Base-by-base conservation (phyloP, 2,113 vertebrate genomes). In the Macaca mulatta region DNA sequence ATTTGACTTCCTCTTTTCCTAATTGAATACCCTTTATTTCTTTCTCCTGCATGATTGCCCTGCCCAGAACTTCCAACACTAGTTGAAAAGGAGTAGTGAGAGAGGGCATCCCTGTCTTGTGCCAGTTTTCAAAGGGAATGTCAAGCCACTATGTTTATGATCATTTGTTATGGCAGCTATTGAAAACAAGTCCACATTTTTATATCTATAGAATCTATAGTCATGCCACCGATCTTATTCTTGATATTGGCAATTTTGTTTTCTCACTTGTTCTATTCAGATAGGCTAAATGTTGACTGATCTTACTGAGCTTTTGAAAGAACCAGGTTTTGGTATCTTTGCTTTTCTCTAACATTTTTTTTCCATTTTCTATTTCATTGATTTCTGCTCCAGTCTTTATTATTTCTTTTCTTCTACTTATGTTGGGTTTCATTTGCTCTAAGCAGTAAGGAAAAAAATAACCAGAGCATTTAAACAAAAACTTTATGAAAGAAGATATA, bases 351-450 rank as follows among this genome's bases (percentile, higher is more conserved):
- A 13, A 12, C 40, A 74, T 55, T 55, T 72, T 79, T 79, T 91
- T 92, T 75, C 61, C 48, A 40, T 30, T 85, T 97, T 86, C 74
- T 70, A 59, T 64, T 91, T 96, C 59, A 67, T 70, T 75, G 50
- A 75, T 69, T 92, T 13, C 1, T 86, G 50, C 10, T 89, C 17
- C 5, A 59, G 35, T 78, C 35, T 82, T 79, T 82, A 87, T 61
- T 48, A 1, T 45, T 89, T 69, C 7, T 74, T 74, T 86, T 61
- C 25, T 82, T 48, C 40, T 77, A 22, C 35, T 77, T 80, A 81
- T 81, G 92, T 83, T 92, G 72, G 48, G 13, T 35, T 96, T 94
- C 38, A 86, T 75, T 86, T 90, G 6, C 40, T 83, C 11, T 84
- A 64, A 3, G 45, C 5, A 70, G 20, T 81, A 40, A 59, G 23